Evolutionary conservation across 2,113 vertebrate species (phyloP).

Genomic region (Coracopsis vasa): DNA sequence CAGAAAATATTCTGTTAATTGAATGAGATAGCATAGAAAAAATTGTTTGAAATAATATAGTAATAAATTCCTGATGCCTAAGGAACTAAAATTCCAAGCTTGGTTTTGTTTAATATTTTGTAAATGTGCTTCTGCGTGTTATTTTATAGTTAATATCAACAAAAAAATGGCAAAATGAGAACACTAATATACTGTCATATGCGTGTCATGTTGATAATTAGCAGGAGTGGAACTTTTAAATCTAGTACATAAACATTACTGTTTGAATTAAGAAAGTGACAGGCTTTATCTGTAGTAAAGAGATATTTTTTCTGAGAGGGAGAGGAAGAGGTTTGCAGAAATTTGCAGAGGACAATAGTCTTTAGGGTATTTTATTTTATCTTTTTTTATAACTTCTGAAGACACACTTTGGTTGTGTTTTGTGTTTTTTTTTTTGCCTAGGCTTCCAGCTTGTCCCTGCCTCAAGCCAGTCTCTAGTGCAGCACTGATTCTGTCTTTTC

Average conservation of each 20-base stretch:
- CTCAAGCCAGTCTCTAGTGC: neutral
- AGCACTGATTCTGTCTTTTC: neutral
- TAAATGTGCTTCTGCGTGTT: neutral
- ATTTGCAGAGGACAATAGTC: neutral
- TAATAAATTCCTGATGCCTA: neutral
- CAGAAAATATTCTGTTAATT: neutral
- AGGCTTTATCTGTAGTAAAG: neutral
- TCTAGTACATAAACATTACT: neutral
- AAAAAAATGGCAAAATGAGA: neutral
- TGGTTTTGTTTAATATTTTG: neutral
- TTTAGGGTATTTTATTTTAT: neutral
- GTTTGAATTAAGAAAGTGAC: neutral
- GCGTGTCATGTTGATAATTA: neutral
- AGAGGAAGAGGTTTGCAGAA: neutral
- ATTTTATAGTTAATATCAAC: neutral
- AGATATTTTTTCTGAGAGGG: neutral
- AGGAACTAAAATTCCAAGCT: neutral
- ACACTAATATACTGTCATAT: neutral
- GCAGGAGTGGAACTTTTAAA: neutral
- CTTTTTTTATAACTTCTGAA: neutral
- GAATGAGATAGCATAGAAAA: neutral
- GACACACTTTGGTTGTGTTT: neutral
- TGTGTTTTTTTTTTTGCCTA: neutral
- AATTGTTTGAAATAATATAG: neutral
- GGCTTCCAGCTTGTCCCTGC: neutral